Base-by-base conservation (phyloP, 2,113 vertebrate genomes). In the Pelecanoides urinatrix region DNA sequence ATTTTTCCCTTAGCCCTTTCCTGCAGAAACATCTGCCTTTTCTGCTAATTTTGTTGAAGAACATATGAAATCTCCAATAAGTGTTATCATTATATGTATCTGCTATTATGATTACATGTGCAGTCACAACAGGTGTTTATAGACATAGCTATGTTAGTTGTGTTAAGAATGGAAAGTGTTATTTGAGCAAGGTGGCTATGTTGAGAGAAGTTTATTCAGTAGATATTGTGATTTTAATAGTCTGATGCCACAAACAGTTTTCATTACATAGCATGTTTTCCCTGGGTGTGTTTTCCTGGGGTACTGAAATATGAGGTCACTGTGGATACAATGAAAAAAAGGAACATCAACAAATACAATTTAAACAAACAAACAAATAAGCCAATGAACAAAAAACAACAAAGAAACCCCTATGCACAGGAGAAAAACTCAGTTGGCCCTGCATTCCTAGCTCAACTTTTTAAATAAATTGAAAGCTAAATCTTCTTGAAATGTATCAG, bases 361-460 rank as follows among this genome's bases (percentile, higher is more conserved):
- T 58, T 45, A 71, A 82, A 55, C 6, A 79, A 88, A 27, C 10
- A 78, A 50, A 26, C 2, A 47, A 1, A 22, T 1, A 38, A 45
- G 47, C 9, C 18, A 1, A 22, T 1, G n/a, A 45, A 52, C 9
- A 21, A 44, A 7, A 3, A 45, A 29, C 7, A 7, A 2, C 3
- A 42, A 15, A 16, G 53, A 3, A 19, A 7, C 2, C 8, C 14
- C 23, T 30, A 1, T 55, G 16, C 7, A 45, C 27, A 55, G 17
- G 32, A 82, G 22, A 74, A 84, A 79, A 66, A 22, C 12, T 52
- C 32, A 53, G 14, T 8, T 59, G 11, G 9, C 49, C 18, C 10
- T 84, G 22, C 7, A 25, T 71, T 70, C 23, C 25, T 80, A 49
- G 9, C 15, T 86, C 29, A 80, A 49, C 8, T 73, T 88, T 58